phyloP scores from a whole-genome alignment of 2,113 vertebrate species.

The Alectura lathami region DNA sequence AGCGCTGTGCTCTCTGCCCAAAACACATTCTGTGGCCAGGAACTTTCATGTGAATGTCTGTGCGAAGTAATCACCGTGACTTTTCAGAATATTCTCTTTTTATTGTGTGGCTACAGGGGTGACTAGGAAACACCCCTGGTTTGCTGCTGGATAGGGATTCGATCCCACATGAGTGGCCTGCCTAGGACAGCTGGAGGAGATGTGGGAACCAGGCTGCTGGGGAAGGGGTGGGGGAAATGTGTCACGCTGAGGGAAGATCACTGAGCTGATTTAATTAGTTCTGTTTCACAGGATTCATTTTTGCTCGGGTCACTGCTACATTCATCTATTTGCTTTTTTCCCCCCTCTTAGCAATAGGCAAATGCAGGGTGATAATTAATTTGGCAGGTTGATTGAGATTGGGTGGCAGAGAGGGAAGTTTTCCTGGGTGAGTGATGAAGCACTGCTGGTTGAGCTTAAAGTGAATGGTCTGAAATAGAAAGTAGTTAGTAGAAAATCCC shows the following conservation, averaged over 20 bases:
- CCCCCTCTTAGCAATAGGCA: slow-evolving; percentile 2
- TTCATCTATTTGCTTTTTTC: slow-evolving; percentile 14
- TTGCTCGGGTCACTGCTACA: slow-evolving; percentile 33
- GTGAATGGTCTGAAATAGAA: slow-evolving; percentile 69
- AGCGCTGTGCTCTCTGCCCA: neutral
- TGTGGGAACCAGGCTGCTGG: neutral
- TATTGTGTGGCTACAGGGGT: neutral
- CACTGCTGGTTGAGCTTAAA: slow-evolving; percentile 40
- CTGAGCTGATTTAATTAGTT: slow-evolving; percentile 57
- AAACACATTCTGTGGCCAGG: neutral
- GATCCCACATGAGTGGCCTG: neutral
- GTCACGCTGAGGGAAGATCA: slow-evolving; percentile 4
- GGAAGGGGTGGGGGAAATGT: neutral
- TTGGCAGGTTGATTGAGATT: slow-evolving; percentile 67
- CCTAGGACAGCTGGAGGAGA: neutral
- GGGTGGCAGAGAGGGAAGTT: slow-evolving; percentile 36
- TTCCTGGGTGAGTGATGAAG: slow-evolving; percentile 39
- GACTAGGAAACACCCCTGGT: neutral
- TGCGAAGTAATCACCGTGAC: neutral
- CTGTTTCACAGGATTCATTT: slow-evolving; percentile 44
- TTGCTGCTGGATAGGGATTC: neutral
- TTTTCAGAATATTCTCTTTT: neutral
- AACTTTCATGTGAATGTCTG: neutral
- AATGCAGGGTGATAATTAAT: slow-evolving; percentile 66
- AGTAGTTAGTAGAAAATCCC: slow-evolving; percentile 55